Evolutionary conservation across 2,888 invertebrate genomes (phyloP), one percentile per base, ranked within the genome.

Genomic region (Diarsia rubi): DNA sequence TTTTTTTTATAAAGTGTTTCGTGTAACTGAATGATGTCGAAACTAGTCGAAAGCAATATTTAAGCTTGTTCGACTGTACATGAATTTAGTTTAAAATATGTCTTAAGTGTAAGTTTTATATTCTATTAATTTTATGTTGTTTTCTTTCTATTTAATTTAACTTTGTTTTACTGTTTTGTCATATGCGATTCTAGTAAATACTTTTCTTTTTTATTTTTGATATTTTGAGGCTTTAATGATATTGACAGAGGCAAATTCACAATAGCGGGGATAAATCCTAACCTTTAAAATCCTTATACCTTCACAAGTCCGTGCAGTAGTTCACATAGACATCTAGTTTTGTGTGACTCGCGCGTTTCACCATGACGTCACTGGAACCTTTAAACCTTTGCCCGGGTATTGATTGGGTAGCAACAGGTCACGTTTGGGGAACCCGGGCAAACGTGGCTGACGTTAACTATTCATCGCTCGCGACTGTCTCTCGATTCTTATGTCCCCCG

Each of bases 351-450:
- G n/a, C 8, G 6, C 62, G 14, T 14, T 62, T 62, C 42, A 14
- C 60, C n/a, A 42, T 42, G 42, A 62, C 62, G 62, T 62, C 62
- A 42, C n/a, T n/a, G 42, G 2, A 27, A 42, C 49, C 12, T 70
- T 49, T 21, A 27, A 49, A 8, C 16, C 16, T 42, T 12, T n/a
- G 19, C 60, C 60, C 47, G 65, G 59, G 47, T 79, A 79, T 79
- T 82, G 79, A 79, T 79, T 79, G 37, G 60, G 21, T 37, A 81
- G 82, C 79, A 81, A 81, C 78, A 81, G 82, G 79, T 79, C 21
- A 49, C 49, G 47, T 31, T 21, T 8, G 54, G 37, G 37, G 16
- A 60, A 47, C 68, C 79, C 79, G 75, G 79, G 76, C 27, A 68
- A 68, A 81, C 42, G 67, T 73, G 64, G 8, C 19, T 24, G 24